Conservation (phyloP, 2,888 invertebrate genomes). For the Trissonchulus sp. region DNA sequence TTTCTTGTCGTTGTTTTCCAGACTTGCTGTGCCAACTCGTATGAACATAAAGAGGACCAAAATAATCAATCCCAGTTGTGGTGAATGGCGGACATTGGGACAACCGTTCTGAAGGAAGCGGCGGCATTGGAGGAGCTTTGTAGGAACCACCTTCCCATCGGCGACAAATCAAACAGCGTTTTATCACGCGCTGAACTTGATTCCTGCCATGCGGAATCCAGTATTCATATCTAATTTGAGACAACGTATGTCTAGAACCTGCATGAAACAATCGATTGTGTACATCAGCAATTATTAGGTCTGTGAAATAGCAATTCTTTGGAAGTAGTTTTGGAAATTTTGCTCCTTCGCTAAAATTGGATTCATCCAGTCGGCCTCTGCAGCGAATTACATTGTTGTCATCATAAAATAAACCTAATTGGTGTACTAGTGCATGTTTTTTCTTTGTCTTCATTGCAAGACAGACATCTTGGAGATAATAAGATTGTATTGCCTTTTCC, state of each 20-base stretch:
- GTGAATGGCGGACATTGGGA: neutral
- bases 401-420: neutral
- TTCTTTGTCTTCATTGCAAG: too few species aligned
- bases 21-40: too few species aligned
- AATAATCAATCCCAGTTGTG: conserved; percentile 49
- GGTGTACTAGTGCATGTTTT: neutral
- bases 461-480: too few species aligned
- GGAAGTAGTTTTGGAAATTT: conserved; percentile 2
- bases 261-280: conserved; percentile 9
- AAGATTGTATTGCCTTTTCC: too few species aligned
- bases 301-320: neutral
- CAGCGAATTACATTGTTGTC: neutral
- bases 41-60: conserved; percentile 49
- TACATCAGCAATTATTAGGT: neutral
- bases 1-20: conserved; percentile 38
- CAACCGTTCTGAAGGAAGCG: neutral
- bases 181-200: neutral
- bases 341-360: neutral
- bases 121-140: neutral
- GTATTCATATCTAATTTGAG: neutral
- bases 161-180: neutral
- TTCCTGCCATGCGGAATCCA: conserved; percentile 7
- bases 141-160: neutral
- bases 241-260: neutral
- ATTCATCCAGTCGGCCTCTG: neutral